Evolutionary conservation across 2,888 invertebrate species (phyloP), one percentile per base, ranked within the genome.

Genomic region (Drosophila mettleri): DNA sequence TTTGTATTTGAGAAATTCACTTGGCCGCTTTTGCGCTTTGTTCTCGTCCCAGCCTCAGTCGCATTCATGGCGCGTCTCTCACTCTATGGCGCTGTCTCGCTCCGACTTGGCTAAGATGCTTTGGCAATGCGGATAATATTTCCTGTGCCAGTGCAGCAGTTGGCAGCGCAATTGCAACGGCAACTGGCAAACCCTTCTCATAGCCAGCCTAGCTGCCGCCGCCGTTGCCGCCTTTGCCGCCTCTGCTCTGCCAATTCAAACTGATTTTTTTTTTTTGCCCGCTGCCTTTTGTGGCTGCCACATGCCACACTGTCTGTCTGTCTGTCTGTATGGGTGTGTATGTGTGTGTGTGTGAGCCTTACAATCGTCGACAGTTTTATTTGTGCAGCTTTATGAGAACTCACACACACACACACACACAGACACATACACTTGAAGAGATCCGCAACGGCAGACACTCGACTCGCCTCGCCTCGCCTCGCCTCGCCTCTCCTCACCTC

Each of bases 71-170:
- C 38, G n/a, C 34, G 22, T 22, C 33, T 49, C 16, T 33, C 16
- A 24, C 9, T 45, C 16, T 9, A 9, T 36, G 9, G 8, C 43
- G 18, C 41, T 14, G 14, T 55, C 43, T 62, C 33, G 48, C 74
- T 59, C 58, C 61, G 63, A 70, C 63, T 68, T 67, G 77, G 78
- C 68, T 69, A 65, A 80, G 78, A 78, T 69, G 68, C 83, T 78
- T 73, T 87, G 86, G 74, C 87, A 87, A 82, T 85, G 85, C 87
- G 77, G 87, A 87, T 85, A 85, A 87, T 85, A 87, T 87, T 82
- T 85, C 85, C 87, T 85, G 85, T 82, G 87, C 71, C 83, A 87
- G 80, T 80, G 85, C 81, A 83, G 77, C 83, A 86, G 84, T 86
- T 86, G 80, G 84, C 83, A 76, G 54, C 66, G 68, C 76, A 69